A percentile compares a stretch with the other conserved stretches of the same genome.
These are phyloP conservation scores for Mythimna impura DNA, from an alignment of 2,888 invertebrate genomes.

Conservation along the genomic window DNA sequence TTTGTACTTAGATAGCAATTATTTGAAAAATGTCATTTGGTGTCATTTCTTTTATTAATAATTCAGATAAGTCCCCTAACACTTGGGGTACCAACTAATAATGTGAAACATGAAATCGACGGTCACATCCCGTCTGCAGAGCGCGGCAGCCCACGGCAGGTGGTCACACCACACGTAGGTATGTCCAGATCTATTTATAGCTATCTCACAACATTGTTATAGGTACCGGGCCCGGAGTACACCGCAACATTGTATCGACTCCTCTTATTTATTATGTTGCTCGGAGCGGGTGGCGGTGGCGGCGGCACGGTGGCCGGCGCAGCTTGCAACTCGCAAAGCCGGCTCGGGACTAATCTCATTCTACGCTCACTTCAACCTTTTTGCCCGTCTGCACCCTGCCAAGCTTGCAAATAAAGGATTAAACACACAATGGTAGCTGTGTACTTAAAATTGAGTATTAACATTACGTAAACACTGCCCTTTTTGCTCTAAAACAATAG, in stretches of 20 bases:
- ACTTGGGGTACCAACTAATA: constrained; percentile 7
- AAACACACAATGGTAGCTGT: constrained; percentile 45
- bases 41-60: background rate
- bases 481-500: background rate
- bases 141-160: constrained; percentile 59
- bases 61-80: background rate
- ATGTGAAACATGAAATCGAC: constrained; percentile 32
- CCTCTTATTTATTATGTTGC: constrained; percentile 76
- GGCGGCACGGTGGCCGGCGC: constrained; percentile 51
- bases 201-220: constrained; percentile 40
- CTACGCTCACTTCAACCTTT: constrained; percentile 78
- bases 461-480: constrained; percentile 24
- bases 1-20: no score
- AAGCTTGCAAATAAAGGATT: constrained; percentile 54
- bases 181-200: constrained; percentile 68
- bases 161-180: constrained; percentile 54
- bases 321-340: constrained; percentile 65
- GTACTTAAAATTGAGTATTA: constrained; percentile 34
- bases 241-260: constrained; percentile 68
- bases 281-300: constrained; percentile 54
- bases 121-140: constrained; percentile 43
- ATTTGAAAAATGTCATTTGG: no score
- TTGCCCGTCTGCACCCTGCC: constrained; percentile 77
- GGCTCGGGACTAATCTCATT: constrained; percentile 77
- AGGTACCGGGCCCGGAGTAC: constrained; percentile 40